Evolutionary conservation across 2,888 invertebrate genomes (phyloP).

Genomic region (Drosophila rellima): DNA sequence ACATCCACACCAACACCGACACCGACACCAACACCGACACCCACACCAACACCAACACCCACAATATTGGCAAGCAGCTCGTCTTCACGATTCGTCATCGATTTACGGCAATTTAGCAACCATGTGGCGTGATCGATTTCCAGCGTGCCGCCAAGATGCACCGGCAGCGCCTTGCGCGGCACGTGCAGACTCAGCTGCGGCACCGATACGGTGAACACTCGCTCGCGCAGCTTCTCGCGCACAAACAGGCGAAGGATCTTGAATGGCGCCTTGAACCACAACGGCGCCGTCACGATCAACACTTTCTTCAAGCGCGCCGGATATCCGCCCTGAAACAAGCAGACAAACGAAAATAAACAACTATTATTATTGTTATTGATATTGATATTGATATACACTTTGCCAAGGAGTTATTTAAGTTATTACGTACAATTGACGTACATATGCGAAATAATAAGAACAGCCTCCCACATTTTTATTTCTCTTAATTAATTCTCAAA

Average conservation of each 20-base stretch:
- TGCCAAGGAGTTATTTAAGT: too few species aligned
- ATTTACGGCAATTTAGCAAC: constrained; percentile 91
- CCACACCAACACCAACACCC: constrained; percentile 58
- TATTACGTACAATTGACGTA: too few species aligned
- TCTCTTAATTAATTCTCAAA: too few species aligned
- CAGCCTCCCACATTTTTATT: too few species aligned
- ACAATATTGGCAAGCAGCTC: constrained; percentile 86
- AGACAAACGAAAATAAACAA: not conserved
- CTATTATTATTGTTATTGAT: not conserved
- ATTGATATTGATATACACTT: too few species aligned
- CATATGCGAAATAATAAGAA: too few species aligned
- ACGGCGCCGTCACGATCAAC: constrained; percentile 97
- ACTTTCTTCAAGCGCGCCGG: constrained; percentile 99
- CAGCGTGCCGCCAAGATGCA: constrained; percentile 94
- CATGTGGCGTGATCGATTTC: constrained; percentile 96
- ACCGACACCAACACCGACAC: constrained; percentile 28
- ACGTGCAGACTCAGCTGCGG: constrained; percentile 96
- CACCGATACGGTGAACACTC: constrained; percentile 97
- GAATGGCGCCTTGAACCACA: constrained; percentile 99
- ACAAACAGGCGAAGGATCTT: constrained; percentile 97
- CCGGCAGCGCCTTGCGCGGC: constrained; percentile 94
- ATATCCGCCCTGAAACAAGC: constrained; percentile 93
- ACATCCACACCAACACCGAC: constrained; percentile 2
- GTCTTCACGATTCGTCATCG: constrained; percentile 92
- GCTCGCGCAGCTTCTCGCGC: constrained; percentile 96